phyloP scores from a whole-genome alignment of 1,140 invertebrate species.

The Plodia interpunctella region DNA sequence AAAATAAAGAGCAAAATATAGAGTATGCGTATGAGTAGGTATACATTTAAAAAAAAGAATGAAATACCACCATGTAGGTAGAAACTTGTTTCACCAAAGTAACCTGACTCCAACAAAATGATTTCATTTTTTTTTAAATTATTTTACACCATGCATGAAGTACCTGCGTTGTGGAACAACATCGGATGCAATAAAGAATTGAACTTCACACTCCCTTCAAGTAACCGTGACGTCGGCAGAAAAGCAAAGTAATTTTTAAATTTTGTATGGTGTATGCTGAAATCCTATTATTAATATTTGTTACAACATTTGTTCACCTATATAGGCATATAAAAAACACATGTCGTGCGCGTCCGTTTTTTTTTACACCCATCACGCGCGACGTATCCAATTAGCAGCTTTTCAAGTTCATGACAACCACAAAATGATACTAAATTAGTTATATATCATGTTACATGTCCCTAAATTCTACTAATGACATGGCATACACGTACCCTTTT shows the following conservation, averaged over 20 bases:
- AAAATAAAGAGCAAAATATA: too few species aligned
- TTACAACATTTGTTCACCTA: not conserved
- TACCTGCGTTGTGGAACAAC: too few species aligned
- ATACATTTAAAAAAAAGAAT: not conserved
- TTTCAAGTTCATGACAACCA: conserved; percentile 58
- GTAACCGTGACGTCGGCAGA: too few species aligned
- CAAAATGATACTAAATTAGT: conserved; percentile 43
- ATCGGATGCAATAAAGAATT: too few species aligned
- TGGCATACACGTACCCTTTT: conserved; percentile 30
- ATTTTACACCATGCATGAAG: not conserved
- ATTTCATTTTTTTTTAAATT: conserved; percentile 1
- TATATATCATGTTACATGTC: conserved; percentile 9
- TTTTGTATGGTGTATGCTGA: too few species aligned
- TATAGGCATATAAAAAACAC: not conserved
- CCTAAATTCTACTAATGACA: conserved; percentile 11
- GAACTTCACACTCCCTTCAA: too few species aligned
- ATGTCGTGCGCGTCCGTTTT: not conserved
- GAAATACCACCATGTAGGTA: not conserved
- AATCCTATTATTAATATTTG: too few species aligned
- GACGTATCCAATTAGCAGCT: conserved; percentile 55
- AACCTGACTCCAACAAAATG: not conserved
- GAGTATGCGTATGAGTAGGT: too few species aligned
- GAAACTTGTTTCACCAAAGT: not conserved
- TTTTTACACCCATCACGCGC: conserved; percentile 28
- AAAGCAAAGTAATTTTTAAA: too few species aligned